These are phyloP conservation scores for Butorides virescens DNA, from an alignment of 2,113 vertebrate species.

Conservation along the genomic window DNA sequence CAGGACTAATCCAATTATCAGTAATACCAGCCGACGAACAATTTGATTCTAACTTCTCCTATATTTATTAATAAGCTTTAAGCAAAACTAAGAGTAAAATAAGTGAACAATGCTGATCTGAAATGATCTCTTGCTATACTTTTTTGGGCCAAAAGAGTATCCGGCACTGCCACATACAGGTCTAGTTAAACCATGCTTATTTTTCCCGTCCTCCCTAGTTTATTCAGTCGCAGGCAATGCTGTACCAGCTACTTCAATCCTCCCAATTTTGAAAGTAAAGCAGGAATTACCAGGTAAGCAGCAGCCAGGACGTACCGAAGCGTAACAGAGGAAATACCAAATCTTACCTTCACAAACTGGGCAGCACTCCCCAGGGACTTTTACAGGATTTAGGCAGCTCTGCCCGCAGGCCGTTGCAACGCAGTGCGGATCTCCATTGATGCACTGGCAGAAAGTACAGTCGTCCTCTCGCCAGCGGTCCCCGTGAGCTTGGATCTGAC, in stretches of 20 bases:
- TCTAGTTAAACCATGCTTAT: background rate
- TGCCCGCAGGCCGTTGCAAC: conserved; percentile 87
- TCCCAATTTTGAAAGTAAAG: background rate
- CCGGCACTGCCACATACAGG: background rate
- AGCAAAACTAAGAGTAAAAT: background rate
- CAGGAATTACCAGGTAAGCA: background rate
- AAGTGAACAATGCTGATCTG: background rate
- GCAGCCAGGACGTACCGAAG: background rate
- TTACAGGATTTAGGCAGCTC: conserved; percentile 88
- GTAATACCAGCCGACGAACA: background rate
- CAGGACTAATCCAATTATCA: background rate
- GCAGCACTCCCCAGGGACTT: conserved; percentile 89
- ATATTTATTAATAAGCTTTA: background rate
- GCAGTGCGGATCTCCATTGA: conserved; percentile 84
- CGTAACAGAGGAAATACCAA: fast-evolving
- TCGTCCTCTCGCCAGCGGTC: conserved; percentile 92
- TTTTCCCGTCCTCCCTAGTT: background rate
- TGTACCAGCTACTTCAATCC: background rate
- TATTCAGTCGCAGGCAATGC: background rate
- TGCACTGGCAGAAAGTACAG: conserved; percentile 91
- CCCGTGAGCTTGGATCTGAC: conserved; percentile 87
- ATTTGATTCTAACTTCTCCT: background rate
- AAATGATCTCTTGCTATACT: background rate
- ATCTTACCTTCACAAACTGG: conserved; percentile 86
- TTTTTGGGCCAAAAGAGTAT: background rate